Evolutionary conservation across 2,888 invertebrate genomes (phyloP).

Genomic region (Cataglyphis albicans): DNA sequence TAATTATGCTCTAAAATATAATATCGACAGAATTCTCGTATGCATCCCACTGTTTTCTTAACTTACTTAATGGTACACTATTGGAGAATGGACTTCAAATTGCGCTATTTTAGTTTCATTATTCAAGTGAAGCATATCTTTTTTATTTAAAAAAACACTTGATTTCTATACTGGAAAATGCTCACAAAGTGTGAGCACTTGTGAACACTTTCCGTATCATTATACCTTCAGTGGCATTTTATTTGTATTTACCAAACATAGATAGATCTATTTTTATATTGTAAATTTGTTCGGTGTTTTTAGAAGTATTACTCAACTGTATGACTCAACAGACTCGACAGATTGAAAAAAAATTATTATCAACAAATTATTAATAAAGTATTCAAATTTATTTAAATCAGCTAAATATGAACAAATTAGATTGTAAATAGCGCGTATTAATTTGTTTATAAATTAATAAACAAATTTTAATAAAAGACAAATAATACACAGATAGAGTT

Average conservation of each 20-base stretch:
- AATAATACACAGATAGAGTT: neutral
- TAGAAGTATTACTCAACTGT: constrained; percentile 38
- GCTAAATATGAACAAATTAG: constrained; percentile 51
- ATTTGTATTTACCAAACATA: neutral
- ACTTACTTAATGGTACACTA: constrained; percentile 74
- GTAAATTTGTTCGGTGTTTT: constrained; percentile 24
- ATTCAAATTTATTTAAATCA: constrained; percentile 44
- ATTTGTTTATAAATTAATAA: constrained; percentile 26
- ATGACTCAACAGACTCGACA: constrained; percentile 10
- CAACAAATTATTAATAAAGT: constrained; percentile 23
- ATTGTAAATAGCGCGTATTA: constrained; percentile 46
- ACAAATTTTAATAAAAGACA: constrained; percentile 4
- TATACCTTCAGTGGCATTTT: neutral
- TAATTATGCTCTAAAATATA: constrained; percentile 60
- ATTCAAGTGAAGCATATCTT: constrained; percentile 68
- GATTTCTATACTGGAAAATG: neutral
- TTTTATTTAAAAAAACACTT: constrained; percentile 18
- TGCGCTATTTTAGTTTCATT: constrained; percentile 61
- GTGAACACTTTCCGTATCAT: neutral
- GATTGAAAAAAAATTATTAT: constrained; percentile 8
- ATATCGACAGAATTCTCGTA: constrained; percentile 57
- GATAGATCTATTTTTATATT: constrained; percentile 23
- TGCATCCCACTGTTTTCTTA: constrained; percentile 72
- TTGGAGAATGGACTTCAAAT: constrained; percentile 72
- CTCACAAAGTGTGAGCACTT: neutral